Evolutionary conservation across 2,113 vertebrate genomes (phyloP), one percentile per base, ranked within the genome.

Genomic region (Camelus bactrianus): DNA sequence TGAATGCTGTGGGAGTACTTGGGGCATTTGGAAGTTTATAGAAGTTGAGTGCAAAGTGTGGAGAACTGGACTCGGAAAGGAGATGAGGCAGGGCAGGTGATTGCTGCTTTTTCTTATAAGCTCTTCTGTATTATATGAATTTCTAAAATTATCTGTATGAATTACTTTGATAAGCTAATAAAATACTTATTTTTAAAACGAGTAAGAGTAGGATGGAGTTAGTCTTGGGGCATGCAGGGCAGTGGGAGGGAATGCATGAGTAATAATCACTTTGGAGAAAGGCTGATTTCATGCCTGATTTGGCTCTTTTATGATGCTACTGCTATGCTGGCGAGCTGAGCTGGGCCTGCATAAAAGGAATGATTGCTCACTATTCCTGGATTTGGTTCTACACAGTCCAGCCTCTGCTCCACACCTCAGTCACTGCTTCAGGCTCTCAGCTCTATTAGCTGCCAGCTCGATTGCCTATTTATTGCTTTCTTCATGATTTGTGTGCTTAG

Each of bases 101-200:
- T 13, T 60, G 19, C 42, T 48, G 20, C 58, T 90, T 86, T 92
- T 93, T 80, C 46, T 56, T 82, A 16, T 62, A 85, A 88, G 20
- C 5, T 19, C 52, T 75, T 73, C 60, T 81, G 3, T 91, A 56
- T 64, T 65, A 69, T 64, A 30, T 83, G 9, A 73, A 54, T 92
- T 90, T 95, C 54, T 95, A 85, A 95, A 89, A 75, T 90, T 88
- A 67, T 67, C 20, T 83, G 6, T 26, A 76, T 87, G 75, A 15
- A 62, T 94, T 95, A 56, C 15, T 95, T 95, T 87, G 54, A 79
- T 89, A 91, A 93, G 19, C n/a, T 82, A 91, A 69, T 77, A 86
- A 94, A 89, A 75, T 75, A n/a, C 67, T 54, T 58, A 3, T 32
- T 73, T 89, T 76, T 72, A 64, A 76, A 97, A 92, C 42, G 92